These are phyloP conservation scores for Ceyx erithaca DNA, from an alignment of 2,797 vertebrate genomes.

Conservation along the genomic window DNA sequence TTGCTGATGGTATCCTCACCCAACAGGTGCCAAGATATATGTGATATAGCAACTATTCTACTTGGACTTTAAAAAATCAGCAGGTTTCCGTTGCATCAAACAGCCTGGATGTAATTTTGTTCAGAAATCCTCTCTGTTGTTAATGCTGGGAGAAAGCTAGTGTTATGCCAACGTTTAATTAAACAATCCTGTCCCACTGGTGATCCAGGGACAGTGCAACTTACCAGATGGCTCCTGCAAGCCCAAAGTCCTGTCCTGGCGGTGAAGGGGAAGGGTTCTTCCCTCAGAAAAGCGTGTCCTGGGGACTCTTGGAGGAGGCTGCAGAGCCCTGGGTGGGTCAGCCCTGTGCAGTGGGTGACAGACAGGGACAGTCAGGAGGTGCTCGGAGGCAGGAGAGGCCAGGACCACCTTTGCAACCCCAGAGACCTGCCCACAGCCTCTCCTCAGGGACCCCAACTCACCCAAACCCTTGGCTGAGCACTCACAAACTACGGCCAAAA, in stretches of 20 bases:
- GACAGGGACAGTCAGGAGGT: too few relatives aligned
- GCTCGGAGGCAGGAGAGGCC: not conserved
- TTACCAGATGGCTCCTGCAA: not conserved
- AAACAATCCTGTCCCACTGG: not conserved
- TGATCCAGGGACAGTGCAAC: rapidly evolving
- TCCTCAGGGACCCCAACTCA: rapidly evolving
- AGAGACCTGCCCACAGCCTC: rapidly evolving
- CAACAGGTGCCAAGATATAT: not conserved
- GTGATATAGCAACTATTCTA: not conserved
- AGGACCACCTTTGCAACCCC: rapidly evolving
- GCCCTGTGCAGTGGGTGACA: too few relatives aligned
- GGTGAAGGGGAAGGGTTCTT: rapidly evolving
- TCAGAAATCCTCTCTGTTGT: not conserved
- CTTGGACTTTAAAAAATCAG: not conserved
- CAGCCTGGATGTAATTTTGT: not conserved
- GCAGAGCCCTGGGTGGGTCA: not conserved
- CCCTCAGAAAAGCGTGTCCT: not conserved
- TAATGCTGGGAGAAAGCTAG: not conserved
- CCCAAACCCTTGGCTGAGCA: rapidly evolving
- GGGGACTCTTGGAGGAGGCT: too few relatives aligned
- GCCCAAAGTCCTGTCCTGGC: not conserved
- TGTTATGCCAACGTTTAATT: not conserved
- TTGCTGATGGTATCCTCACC: not conserved
- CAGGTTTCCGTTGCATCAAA: not conserved
- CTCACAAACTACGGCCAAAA: rapidly evolving